These are phyloP conservation scores for Lonchura striata DNA, from an alignment of 2,113 vertebrate genomes.

Conservation along the genomic window DNA sequence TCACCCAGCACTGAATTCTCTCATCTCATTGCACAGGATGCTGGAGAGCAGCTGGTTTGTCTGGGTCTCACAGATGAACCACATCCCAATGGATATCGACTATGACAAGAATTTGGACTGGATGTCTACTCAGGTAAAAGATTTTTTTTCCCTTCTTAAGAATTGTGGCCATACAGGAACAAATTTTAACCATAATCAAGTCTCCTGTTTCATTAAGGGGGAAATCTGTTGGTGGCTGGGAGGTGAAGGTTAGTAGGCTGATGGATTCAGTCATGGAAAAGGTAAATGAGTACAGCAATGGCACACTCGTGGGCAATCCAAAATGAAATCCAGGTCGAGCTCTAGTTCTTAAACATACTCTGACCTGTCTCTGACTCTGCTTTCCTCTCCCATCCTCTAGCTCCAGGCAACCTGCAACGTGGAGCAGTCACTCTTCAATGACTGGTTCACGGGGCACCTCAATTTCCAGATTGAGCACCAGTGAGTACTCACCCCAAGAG, in stretches of 20 bases:
- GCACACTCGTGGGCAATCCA: neutral
- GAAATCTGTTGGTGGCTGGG: neutral
- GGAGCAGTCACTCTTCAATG: constrained; percentile 76
- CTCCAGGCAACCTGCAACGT: constrained; percentile 72
- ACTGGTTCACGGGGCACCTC: constrained; percentile 80
- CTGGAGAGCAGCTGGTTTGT: constrained; percentile 75
- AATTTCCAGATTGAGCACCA: constrained; percentile 82
- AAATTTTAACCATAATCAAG: neutral
- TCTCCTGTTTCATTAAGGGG: neutral
- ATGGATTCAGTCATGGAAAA: neutral
- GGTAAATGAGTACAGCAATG: neutral
- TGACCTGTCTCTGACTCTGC: neutral
- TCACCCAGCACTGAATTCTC: neutral
- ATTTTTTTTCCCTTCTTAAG: neutral
- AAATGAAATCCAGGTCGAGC: neutral
- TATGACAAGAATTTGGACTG: constrained; percentile 77
- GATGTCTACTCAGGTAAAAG: constrained; percentile 77
- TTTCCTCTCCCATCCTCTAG: neutral
- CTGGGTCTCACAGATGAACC: constrained; percentile 76
- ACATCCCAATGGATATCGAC: constrained; percentile 74
- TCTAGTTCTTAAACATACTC: neutral
- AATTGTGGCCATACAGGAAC: neutral
- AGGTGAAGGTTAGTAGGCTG: neutral
- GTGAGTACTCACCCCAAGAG: constrained; percentile 46
- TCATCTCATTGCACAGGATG: constrained; percentile 46